Evolutionary conservation across 92 coral and sea anemone genomes (phyloP).

Genomic region (Plumapathes pennacea): DNA sequence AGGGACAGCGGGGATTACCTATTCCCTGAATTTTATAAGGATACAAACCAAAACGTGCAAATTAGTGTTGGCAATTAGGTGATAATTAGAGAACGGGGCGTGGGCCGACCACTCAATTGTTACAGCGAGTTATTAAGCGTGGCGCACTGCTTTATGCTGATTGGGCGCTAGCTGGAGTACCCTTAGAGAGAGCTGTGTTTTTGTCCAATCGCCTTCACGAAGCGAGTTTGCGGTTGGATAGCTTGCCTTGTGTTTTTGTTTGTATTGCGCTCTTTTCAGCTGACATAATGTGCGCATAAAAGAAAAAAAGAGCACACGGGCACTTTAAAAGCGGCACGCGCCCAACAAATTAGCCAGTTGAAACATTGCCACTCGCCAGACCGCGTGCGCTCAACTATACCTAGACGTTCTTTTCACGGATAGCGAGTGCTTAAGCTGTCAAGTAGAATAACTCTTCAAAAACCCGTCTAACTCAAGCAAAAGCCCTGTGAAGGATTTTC

Average conservation of each 20-base stretch:
- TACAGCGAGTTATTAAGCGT: constrained; percentile 62
- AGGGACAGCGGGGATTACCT: too few species aligned
- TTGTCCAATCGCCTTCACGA: constrained; percentile 58
- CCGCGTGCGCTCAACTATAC: constrained; percentile 21
- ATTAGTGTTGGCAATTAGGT: constrained; percentile 82
- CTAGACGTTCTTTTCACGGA: too few species aligned
- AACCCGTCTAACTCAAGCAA: too few species aligned
- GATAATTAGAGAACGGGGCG: constrained; percentile 86
- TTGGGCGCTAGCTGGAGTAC: constrained; percentile 60
- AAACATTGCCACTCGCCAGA: constrained; percentile 30
- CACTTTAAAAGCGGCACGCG: constrained; percentile 99
- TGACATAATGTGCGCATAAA: constrained; percentile 90
- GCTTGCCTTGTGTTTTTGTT: constrained; percentile 90
- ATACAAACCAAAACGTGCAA: constrained; percentile 51
- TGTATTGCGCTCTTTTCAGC: constrained; percentile 99
- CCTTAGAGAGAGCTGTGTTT: constrained; percentile 38
- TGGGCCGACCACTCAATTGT: constrained; percentile 72
- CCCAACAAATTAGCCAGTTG: constrained; percentile 90
- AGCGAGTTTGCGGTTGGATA: constrained; percentile 83
- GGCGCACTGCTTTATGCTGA: constrained; percentile 38
- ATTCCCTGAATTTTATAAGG: constrained; percentile 22
- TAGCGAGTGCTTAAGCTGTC: too few species aligned
- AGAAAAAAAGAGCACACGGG: constrained; percentile 99
- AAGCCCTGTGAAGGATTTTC: too few species aligned
- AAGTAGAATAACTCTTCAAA: too few species aligned